Percentiles rank a stretch among this genome's conserved stretches.
phyloP scores from a whole-genome alignment of 2,113 vertebrate genomes.

The Protobothrops mucrosquamatus region DNA sequence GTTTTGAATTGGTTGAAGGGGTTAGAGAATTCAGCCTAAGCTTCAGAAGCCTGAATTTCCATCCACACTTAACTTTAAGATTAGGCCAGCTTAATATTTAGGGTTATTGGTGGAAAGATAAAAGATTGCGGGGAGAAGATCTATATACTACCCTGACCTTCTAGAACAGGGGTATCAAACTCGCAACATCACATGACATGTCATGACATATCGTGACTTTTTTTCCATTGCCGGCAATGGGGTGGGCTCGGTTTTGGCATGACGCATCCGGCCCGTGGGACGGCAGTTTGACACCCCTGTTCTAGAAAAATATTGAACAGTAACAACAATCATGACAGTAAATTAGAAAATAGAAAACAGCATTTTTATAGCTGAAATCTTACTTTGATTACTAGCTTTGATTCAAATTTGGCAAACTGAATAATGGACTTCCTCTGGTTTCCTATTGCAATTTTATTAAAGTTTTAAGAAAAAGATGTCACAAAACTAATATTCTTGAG shows the following conservation, averaged over 20 bases:
- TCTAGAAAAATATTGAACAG: neutral
- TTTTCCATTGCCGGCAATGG: too few relatives aligned
- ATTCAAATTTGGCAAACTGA: neutral
- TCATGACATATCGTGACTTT: too few relatives aligned
- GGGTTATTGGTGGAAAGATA: neutral
- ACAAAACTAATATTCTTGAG: neutral
- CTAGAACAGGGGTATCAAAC: neutral
- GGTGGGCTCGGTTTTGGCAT: too few relatives aligned
- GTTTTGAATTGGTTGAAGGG: neutral
- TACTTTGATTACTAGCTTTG: neutral
- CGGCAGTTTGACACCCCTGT: too few relatives aligned
- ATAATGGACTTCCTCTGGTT: neutral
- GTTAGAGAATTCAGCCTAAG: neutral
- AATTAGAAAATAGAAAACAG: neutral
- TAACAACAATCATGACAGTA: neutral
- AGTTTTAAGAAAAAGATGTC: neutral
- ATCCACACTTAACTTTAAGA: neutral
- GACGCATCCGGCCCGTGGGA: too few relatives aligned
- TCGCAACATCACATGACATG: too few relatives aligned
- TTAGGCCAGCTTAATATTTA: neutral
- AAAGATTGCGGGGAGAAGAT: neutral
- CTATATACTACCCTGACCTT: neutral
- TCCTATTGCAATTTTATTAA: neutral
- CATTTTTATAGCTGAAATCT: neutral
- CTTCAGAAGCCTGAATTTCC: neutral